Percentiles rank a stretch among this genome's conserved stretches.
These are phyloP conservation scores for Eidolon helvum DNA, from an alignment of 2,113 vertebrate genomes.

Conservation along the genomic window DNA sequence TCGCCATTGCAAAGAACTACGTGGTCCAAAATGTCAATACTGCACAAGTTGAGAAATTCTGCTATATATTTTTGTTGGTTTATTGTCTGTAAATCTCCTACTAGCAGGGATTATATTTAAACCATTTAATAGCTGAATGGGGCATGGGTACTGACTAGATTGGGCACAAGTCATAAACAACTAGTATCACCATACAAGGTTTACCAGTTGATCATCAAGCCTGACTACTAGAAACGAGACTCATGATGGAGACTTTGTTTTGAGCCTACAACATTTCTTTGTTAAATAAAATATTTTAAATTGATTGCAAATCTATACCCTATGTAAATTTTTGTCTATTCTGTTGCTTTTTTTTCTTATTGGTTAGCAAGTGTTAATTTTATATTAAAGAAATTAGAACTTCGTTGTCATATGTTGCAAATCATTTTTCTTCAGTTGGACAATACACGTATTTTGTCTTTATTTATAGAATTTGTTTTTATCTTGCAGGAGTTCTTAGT, in stretches of 20 bases:
- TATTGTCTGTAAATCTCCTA: not conserved
- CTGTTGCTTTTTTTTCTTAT: not conserved
- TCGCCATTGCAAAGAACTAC: not conserved
- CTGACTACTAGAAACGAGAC: not conserved
- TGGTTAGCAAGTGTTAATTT: not conserved
- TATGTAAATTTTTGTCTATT: not conserved
- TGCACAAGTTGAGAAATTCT: not conserved
- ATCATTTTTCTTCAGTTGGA: not conserved
- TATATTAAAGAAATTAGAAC: conserved; percentile 6
- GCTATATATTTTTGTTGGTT: not conserved
- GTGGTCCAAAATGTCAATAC: not conserved
- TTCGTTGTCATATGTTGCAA: not conserved
- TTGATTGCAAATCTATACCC: not conserved
- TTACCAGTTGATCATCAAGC: not conserved
- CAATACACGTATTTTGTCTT: not conserved
- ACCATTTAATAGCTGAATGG: not conserved
- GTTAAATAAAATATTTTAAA: conserved; percentile 6
- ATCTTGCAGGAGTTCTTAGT: not conserved
- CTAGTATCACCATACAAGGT: not conserved
- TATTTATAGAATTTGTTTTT: not conserved
- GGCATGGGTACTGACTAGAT: not conserved
- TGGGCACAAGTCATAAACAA: not conserved
- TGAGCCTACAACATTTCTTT: not conserved
- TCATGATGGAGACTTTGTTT: not conserved
- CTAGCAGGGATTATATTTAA: not conserved